Evolutionary conservation across 1,140 invertebrate species (phyloP).

Genomic region (Drosophila varians): DNA sequence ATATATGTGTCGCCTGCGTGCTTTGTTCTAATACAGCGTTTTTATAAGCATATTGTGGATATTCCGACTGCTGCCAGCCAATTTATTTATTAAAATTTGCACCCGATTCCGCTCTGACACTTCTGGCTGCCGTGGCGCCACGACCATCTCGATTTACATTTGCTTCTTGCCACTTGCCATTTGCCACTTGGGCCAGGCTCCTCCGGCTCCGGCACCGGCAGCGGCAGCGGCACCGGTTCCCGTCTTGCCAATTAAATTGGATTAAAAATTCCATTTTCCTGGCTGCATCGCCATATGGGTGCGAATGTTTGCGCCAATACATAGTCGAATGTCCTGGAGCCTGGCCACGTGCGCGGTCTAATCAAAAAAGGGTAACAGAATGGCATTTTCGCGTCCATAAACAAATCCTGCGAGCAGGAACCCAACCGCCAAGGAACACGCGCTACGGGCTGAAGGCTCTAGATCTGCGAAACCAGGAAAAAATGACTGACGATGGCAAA

Average conservation of each 20-base stretch:
- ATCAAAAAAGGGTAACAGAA: slow-evolving; percentile 72
- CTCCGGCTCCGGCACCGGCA: too few species aligned
- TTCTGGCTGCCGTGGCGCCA: slow-evolving; percentile 43
- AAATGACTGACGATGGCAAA: slow-evolving; percentile 42
- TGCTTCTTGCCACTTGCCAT: slow-evolving; percentile 3
- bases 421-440: slow-evolving; percentile 19
- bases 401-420: slow-evolving; percentile 36
- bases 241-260: slow-evolving; percentile 69
- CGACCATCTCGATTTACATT: slow-evolving; percentile 33
- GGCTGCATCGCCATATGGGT: slow-evolving; percentile 57
- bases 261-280: slow-evolving; percentile 80
- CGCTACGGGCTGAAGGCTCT: slow-evolving; percentile 8
- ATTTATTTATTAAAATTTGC: slow-evolving; percentile 71
- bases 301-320: slow-evolving; percentile 59
- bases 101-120: slow-evolving; percentile 31
- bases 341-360: slow-evolving; percentile 61
- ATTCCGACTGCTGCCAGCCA: slow-evolving; percentile 39
- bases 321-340: slow-evolving; percentile 47
- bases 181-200: background rate
- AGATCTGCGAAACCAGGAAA: slow-evolving; percentile 30
- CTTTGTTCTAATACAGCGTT: slow-evolving; percentile 62
- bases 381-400: slow-evolving; percentile 51
- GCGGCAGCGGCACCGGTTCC: too few species aligned
- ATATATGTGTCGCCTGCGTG: slow-evolving; percentile 72
- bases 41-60: slow-evolving; percentile 44